Percentiles rank a stretch among this genome's conserved stretches.
These are phyloP conservation scores for Fistularia commersonii DNA, from an alignment of 2,797 vertebrate genomes.

Conservation along the genomic window DNA sequence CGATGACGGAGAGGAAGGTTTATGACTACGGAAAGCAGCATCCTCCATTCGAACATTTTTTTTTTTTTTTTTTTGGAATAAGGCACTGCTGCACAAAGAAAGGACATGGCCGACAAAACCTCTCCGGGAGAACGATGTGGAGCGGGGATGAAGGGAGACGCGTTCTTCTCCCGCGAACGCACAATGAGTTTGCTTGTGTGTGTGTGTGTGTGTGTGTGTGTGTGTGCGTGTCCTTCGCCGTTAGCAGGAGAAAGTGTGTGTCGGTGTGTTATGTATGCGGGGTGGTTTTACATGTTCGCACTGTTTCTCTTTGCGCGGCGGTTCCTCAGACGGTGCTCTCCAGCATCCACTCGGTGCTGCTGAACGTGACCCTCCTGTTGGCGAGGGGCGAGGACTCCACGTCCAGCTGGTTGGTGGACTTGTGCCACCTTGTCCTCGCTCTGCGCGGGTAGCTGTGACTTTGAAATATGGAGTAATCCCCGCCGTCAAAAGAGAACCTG, in stretches of 20 bases:
- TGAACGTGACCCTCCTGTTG: slow-evolving; percentile 85
- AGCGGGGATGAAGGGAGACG: slow-evolving; percentile 60
- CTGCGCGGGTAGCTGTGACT: slow-evolving; percentile 95
- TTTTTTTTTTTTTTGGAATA: slow-evolving; percentile 62
- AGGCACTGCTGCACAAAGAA: slow-evolving; percentile 82
- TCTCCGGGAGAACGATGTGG: slow-evolving; percentile 63
- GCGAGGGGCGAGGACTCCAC: slow-evolving; percentile 77
- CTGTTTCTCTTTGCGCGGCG: slow-evolving; percentile 24
- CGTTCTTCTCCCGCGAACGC: slow-evolving; percentile 62
- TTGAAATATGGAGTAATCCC: slow-evolving; percentile 91
- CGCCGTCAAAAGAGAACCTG: slow-evolving; percentile 85
- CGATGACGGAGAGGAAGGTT: slow-evolving; percentile 60
- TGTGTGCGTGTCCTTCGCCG: slow-evolving; percentile 23
- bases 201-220: slow-evolving; percentile 53
- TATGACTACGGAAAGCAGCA: slow-evolving; percentile 77
- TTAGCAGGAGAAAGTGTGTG: slow-evolving; percentile 41
- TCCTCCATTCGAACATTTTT: slow-evolving; percentile 76
- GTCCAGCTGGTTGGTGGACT: slow-evolving; percentile 89
- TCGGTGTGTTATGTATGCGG: slow-evolving; percentile 39
- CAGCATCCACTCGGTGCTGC: slow-evolving; percentile 97
- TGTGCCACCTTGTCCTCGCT: slow-evolving; percentile 89
- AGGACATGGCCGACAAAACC: slow-evolving; percentile 65
- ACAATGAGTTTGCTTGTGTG: slow-evolving; percentile 52
- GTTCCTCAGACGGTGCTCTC: slow-evolving; percentile 90
- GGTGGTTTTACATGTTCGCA: slow-evolving; percentile 45